A percentile compares a stretch with the other conserved stretches of the same genome.
Conservation (phyloP, 2,113 vertebrate species). For the Elachura formosa region DNA sequence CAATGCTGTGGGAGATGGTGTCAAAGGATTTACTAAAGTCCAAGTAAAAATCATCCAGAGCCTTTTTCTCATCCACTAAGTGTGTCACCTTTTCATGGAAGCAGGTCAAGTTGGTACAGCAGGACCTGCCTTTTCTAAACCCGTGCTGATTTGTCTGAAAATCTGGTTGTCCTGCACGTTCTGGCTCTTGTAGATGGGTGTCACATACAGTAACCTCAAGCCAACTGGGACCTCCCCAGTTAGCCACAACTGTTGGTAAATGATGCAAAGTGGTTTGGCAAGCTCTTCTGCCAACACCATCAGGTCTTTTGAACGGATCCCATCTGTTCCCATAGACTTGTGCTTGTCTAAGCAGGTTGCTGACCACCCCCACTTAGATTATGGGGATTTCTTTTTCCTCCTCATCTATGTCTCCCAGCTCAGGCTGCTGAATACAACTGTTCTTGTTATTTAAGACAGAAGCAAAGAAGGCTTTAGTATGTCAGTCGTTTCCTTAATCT, state of each 20-base stretch:
- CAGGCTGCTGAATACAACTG: background rate
- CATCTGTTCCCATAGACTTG: background rate
- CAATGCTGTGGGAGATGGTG: background rate
- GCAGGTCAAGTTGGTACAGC: background rate
- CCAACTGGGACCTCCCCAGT: background rate
- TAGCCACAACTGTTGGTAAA: background rate
- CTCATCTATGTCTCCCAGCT: background rate
- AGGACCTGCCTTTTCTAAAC: background rate
- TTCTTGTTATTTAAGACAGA: background rate
- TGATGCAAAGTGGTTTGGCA: background rate
- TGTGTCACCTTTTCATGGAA: background rate
- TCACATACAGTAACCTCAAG: accelerated
- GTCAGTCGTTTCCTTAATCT: background rate
- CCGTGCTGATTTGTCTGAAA: background rate
- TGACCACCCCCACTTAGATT: background rate
- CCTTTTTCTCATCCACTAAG: background rate
- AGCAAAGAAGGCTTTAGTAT: background rate
- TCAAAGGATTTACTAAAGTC: background rate
- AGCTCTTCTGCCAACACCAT: background rate
- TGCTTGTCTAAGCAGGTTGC: accelerated
- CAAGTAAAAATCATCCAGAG: background rate
- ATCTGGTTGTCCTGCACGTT: accelerated
- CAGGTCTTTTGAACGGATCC: background rate
- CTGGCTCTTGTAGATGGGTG: background rate
- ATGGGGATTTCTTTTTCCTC: background rate